Evolutionary conservation across 1,140 invertebrate species (phyloP), one percentile per base, ranked within the genome.

Genomic region (Bombus affinis): DNA sequence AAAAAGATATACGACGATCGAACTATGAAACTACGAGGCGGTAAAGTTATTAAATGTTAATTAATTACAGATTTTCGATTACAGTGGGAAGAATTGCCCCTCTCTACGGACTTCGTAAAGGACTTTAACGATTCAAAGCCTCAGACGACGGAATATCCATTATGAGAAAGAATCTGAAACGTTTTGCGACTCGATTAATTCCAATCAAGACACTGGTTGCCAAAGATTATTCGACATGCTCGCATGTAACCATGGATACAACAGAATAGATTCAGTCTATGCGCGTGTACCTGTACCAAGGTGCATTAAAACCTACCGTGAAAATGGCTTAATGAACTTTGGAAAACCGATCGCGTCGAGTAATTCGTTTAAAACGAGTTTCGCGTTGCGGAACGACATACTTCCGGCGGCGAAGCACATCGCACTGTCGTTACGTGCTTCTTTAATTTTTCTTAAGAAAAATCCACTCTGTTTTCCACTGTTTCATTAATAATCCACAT

Each of bases 321-420:
- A 68, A 83, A 83, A 86, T 65, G 79, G 66, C 74, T 80, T 80
- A 76, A 84, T 53, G 44, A 80, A 83, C 70, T 81, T 86, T 66
- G 37, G 15, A 71, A 83, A 79, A 53, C 59, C 44, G 65, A 87
- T 68, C 70, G 32, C n/a, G 70, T 13, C 18, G 35, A 39, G 28
- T 59, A 79, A 76, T 77, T 74, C 44, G 32, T 25, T 66, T 44
- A 39, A 75, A 82, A 28, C 13, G 70, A 37, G 57, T 44, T 74
- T n/a, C 39, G 39, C 32, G 70, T 2, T 22, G 22, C 44, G 13
- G 9, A 15, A 25, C n/a, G 10, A 28, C 13, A 22, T 76, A 86
- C 28, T 82, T 72, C 44, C 25, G 8, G 4, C 5, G 42, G 28
- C n/a, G 28, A n/a, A 15, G 13, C 5, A 32, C n/a, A 32, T 47